Conservation (phyloP, 2,888 invertebrate genomes). For the Smittia aterrima region DNA sequence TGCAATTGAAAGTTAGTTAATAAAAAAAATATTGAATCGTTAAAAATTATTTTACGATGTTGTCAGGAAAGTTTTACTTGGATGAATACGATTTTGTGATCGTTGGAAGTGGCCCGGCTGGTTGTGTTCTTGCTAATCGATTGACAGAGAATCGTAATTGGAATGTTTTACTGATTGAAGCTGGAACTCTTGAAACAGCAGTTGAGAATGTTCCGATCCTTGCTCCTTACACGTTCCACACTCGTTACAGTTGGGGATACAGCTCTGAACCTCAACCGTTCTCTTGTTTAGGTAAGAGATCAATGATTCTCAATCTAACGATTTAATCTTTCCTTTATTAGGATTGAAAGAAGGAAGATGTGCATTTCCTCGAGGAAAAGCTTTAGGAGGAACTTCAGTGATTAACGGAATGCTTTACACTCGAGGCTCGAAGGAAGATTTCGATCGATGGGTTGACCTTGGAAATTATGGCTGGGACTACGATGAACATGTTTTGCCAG, state of each 20-base stretch:
- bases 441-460: slow-evolving; percentile 61
- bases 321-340: background rate
- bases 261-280: slow-evolving; percentile 50
- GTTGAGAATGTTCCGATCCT: slow-evolving; percentile 48
- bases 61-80: slow-evolving; percentile 21
- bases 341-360: slow-evolving; percentile 51
- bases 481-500: slow-evolving; percentile 53
- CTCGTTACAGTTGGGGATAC: slow-evolving; percentile 50
- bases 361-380: slow-evolving; percentile 57
- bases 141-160: slow-evolving; percentile 32
- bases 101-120: slow-evolving; percentile 66
- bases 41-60: background rate
- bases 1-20: slow-evolving; percentile 24
- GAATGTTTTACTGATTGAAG: slow-evolving; percentile 54
- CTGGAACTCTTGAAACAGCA: slow-evolving; percentile 55
- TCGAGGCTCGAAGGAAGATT: slow-evolving; percentile 62
- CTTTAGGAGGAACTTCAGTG: slow-evolving; percentile 57
- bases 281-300: slow-evolving; percentile 55
- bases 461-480: slow-evolving; percentile 60
- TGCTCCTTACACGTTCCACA: slow-evolving; percentile 55
- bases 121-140: slow-evolving; percentile 49
- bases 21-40: background rate
- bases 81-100: slow-evolving; percentile 33
- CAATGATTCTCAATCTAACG: too few relatives aligned
- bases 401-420: slow-evolving; percentile 59